A percentile compares a stretch with the other conserved stretches of the same genome.
These are phyloP conservation scores for Myotis brandtii DNA, from an alignment of 2,113 vertebrate genomes.

Conservation along the genomic window DNA sequence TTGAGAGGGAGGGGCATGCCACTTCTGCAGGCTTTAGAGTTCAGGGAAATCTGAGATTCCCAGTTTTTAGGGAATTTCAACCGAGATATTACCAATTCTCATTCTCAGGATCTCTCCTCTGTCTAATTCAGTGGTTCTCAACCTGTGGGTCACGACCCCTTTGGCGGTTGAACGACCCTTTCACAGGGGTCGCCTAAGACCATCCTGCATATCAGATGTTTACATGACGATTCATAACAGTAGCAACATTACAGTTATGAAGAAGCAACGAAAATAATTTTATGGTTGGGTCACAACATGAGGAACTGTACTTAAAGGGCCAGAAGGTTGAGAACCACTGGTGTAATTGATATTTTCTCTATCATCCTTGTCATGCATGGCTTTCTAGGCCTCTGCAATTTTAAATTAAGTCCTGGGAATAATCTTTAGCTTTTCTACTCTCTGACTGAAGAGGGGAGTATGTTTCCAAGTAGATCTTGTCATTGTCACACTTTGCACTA, in stretches of 20 bases:
- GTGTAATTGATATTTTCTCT: too few species aligned
- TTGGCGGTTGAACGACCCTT: too few species aligned
- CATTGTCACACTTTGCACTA: background rate
- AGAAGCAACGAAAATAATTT: too few species aligned
- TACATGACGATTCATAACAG: too few species aligned
- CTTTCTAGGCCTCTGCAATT: background rate
- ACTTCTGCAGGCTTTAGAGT: background rate
- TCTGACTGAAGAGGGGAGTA: background rate
- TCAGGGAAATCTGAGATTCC: background rate
- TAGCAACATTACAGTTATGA: too few species aligned
- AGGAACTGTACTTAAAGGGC: too few species aligned
- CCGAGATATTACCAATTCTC: background rate
- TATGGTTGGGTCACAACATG: too few species aligned
- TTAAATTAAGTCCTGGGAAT: background rate
- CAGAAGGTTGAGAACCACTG: too few species aligned
- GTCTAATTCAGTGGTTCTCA: too few species aligned
- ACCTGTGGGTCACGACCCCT: too few species aligned
- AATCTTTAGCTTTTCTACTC: background rate
- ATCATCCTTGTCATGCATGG: background rate
- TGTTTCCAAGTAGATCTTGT: background rate
- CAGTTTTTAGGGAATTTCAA: background rate
- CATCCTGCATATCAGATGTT: too few species aligned
- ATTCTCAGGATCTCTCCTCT: background rate
- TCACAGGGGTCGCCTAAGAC: too few species aligned
- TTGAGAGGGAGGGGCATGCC: background rate